Evolutionary conservation across 2,797 vertebrate genomes (phyloP), one percentile per base, ranked within the genome.

Genomic region (Tragelaphus oryx): DNA sequence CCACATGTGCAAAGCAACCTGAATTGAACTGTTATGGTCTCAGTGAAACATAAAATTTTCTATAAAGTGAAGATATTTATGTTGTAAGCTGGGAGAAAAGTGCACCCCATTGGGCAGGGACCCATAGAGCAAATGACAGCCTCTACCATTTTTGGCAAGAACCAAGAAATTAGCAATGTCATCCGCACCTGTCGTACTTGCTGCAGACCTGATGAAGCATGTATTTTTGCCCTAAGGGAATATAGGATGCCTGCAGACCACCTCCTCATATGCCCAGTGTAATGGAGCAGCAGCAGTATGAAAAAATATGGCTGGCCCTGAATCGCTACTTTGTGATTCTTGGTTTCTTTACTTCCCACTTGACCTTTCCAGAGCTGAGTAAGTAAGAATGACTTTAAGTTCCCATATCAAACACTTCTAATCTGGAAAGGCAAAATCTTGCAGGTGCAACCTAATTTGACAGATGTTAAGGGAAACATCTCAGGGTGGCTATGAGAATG

Each of bases 371-470:
- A 90, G 46, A 62, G 11, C 46, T 62, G 76, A 30, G 62, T 89
- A 44, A 88, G 22, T 54, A 80, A 71, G 89, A 90, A 62, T 76
- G 75, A 83, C 48, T 86, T 54, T 28, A 44, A 79, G 52, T 92
- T 95, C 62, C 22, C 33, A 90, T 33, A 50, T 0, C 33, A 44
- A 85, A 81, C 6, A 14, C n/a, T 74, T 95, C 44, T n/a, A 22
- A 28, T 65, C 52, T 91, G 33, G 60, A 95, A 59, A 79, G 46
- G 75, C 80, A 93, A 57, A 96, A 30, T 83, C 33, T 91, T 81
- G 8, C 12, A 55, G 33, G 12, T 80, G 2, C 12, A 86, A 2
- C 24, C 57, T 95, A 59, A 86, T 57, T 65, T 90, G 59, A 26
- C 28, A 44, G 60, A 78, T 48, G 37, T 16, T 48, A 79, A 79